phyloP scores from a whole-genome alignment of 2,113 vertebrate genomes.

The Eonycteris spelaea region DNA sequence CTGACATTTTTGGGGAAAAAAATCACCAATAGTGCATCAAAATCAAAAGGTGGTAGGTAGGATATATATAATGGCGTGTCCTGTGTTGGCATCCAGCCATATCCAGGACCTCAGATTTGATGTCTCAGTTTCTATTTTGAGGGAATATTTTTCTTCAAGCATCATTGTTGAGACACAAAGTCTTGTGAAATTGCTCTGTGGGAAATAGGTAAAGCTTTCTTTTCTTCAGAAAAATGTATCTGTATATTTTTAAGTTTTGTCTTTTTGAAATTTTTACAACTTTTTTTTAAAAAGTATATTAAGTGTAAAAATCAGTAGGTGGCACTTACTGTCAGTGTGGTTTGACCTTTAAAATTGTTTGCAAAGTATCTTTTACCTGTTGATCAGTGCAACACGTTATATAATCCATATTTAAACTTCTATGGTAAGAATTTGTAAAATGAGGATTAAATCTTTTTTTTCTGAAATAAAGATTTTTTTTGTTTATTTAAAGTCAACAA shows the following conservation, averaged over 20 bases:
- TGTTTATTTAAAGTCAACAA: background rate
- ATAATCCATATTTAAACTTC: background rate
- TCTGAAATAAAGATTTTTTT: background rate
- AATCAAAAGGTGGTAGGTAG: background rate
- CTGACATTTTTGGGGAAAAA: background rate
- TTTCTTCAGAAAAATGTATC: background rate
- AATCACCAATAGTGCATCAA: background rate
- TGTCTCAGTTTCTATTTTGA: background rate
- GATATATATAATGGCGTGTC: background rate
- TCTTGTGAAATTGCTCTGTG: background rate
- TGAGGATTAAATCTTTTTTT: background rate
- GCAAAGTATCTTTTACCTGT: background rate
- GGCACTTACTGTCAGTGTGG: background rate
- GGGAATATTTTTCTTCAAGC: background rate
- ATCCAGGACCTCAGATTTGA: background rate
- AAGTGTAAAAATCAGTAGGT: background rate
- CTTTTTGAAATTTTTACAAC: background rate
- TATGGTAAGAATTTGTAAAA: slow-evolving; percentile 7
- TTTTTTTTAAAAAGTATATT: background rate
- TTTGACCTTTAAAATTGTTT: slow-evolving; percentile 4
- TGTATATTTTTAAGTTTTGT: background rate
- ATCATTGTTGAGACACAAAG: background rate
- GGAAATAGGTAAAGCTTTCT: background rate
- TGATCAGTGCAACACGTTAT: background rate
- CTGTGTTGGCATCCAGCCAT: background rate